phyloP scores from a whole-genome alignment of 2,113 vertebrate genomes.

The Ciconia maguari region DNA sequence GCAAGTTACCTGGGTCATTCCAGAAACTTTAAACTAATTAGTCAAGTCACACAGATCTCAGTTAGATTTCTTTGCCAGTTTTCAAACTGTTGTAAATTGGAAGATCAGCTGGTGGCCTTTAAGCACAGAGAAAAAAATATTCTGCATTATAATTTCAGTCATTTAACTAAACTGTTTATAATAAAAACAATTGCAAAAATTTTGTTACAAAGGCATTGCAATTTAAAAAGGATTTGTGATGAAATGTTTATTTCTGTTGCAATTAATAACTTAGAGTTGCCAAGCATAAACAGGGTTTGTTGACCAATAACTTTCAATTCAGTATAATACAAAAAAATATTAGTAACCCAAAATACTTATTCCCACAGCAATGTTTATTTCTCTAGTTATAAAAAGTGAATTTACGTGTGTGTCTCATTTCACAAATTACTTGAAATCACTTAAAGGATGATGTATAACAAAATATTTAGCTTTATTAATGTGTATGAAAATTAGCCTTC shows the following conservation, averaged over 20 bases:
- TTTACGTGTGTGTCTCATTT: not conserved
- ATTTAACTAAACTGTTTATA: not conserved
- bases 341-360: not conserved
- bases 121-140: not conserved
- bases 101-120: not conserved
- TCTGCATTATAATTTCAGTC: not conserved
- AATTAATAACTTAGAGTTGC: not conserved
- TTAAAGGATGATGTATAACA: not conserved
- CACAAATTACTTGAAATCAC: not conserved
- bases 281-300: not conserved
- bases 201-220: not conserved
- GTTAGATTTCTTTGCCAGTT: not conserved
- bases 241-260: not conserved
- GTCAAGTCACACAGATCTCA: not conserved
- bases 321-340: not conserved
- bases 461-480: not conserved
- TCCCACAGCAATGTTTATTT: not conserved
- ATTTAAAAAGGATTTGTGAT: not conserved
- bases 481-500: not conserved
- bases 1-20: not conserved
- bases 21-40: not conserved
- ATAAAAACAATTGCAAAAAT: not conserved
- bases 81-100: not conserved
- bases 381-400: not conserved
- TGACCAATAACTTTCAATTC: not conserved